Base-by-base conservation (phyloP, 2,113 vertebrate species). In the Stigmatopora nigra region DNA sequence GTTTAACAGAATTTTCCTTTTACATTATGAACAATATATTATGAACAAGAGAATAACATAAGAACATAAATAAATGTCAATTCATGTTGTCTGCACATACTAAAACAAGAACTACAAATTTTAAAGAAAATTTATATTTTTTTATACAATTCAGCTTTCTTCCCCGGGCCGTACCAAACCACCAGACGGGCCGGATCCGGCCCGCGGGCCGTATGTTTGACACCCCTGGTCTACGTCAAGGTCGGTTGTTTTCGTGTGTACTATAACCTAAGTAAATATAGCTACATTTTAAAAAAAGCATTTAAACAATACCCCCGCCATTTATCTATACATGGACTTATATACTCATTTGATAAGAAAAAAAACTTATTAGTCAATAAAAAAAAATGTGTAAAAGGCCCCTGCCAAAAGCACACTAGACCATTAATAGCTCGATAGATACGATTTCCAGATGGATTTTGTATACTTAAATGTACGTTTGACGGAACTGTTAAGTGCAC, bases 281-380 rank as follows among this genome's bases (percentile, higher is more conserved):
- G 86, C 91, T 92, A 36, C 83, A 91, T 82, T 70, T n/a, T n/a
- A n/a, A n/a, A 84, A 87, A 85, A 80, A 67, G 71, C 41, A 68
- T 81, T 79, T 36, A 57, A 77, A 82, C 57, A 75, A 77, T 79
- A 69, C 46, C n/a, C 70, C 73, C 69, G 69, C 73, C 67, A 63
- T 75, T 74, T 77, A 78, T 71, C 71, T 65, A 77, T 74, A 80
- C 68, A 80, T 74, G 71, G 77, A 82, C 69, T 71, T 68, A 65
- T 77, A 70, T 77, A 77, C 48, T 75, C 83, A 68, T 75, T 75
- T 74, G 52, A 91, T 89, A 91, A 53, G n/a, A 59, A 61, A 61
- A 61, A 90, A 92, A 93, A 92, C 92, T 92, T 92, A 94, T 92
- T 90, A 92, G 89, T 92, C 90, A 14, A 92, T 92, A 93, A 94